These are phyloP conservation scores for Parauchenoglanis ngamensis DNA, from an alignment of 2,797 vertebrate genomes.

Conservation along the genomic window DNA sequence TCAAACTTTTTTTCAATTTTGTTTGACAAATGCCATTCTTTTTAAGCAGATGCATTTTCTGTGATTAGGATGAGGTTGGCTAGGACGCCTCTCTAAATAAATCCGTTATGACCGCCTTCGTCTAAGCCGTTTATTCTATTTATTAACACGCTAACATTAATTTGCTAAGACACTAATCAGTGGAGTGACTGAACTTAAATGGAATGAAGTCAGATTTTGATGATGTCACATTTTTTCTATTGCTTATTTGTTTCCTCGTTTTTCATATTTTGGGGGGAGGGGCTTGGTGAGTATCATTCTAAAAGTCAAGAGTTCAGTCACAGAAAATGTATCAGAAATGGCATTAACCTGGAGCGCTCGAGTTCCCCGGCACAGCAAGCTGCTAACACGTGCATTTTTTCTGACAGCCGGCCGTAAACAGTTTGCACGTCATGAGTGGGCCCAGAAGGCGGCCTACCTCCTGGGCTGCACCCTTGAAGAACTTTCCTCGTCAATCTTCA, in stretches of 20 bases:
- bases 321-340: conserved; percentile 19
- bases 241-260: background rate
- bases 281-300: background rate
- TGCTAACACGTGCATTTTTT: background rate
- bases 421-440: conserved; percentile 97
- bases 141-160: background rate
- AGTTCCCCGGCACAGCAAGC: no score
- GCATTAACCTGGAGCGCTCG: background rate
- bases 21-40: background rate
- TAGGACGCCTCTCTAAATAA: background rate
- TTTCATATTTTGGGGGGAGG: background rate
- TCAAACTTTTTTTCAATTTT: background rate
- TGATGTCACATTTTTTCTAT: background rate
- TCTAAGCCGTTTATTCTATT: background rate
- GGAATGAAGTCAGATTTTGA: background rate
- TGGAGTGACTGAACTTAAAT: background rate
- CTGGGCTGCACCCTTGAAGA: conserved; percentile 94
- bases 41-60: conserved; percentile 40
- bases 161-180: background rate
- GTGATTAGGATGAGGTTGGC: background rate
- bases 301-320: background rate
- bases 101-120: background rate
- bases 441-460: conserved; percentile 95
- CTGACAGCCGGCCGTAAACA: conserved; percentile 87
- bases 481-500: conserved; percentile 93